A percentile compares a stretch with the other conserved stretches of the same genome.
These are phyloP conservation scores for Liopterus haemorrhoidalis DNA, from an alignment of 2,888 invertebrate species.

Conservation along the genomic window DNA sequence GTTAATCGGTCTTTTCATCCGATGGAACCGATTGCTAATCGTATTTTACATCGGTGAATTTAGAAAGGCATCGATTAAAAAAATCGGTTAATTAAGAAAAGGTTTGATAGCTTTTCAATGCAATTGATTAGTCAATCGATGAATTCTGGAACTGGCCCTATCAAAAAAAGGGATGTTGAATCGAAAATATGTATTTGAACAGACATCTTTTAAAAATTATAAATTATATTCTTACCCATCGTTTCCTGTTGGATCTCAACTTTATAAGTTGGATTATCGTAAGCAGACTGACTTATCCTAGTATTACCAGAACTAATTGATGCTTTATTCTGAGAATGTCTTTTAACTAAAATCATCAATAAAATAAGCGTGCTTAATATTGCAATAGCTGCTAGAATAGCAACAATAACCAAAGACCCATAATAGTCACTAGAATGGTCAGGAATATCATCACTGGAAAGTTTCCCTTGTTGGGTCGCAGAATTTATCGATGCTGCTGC, in stretches of 20 bases:
- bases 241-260: conserved; percentile 89
- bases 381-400: conserved; percentile 78
- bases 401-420: conserved; percentile 80
- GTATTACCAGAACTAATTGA: conserved; percentile 70
- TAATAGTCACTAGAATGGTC: conserved; percentile 72
- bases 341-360: conserved; percentile 70
- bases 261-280: conserved; percentile 91
- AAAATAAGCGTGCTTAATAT: conserved; percentile 75
- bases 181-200: no score
- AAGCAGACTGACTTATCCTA: conserved; percentile 78
- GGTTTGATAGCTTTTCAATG: no score
- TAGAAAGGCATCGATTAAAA: no score
- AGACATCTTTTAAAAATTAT: no score
- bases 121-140: no score
- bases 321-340: conserved; percentile 63
- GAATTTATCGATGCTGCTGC: conserved; percentile 47
- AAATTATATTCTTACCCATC: conserved; percentile 83
- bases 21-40: no score
- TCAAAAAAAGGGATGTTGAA: no score
- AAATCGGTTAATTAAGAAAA: no score
- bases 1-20: no score
- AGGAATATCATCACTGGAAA: conserved; percentile 47
- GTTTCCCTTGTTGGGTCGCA: conserved; percentile 50
- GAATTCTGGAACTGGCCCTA: no score
- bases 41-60: no score